Evolutionary conservation across 2,888 invertebrate genomes (phyloP), one percentile per base, ranked within the genome.

Genomic region (Escarpia spicata): DNA sequence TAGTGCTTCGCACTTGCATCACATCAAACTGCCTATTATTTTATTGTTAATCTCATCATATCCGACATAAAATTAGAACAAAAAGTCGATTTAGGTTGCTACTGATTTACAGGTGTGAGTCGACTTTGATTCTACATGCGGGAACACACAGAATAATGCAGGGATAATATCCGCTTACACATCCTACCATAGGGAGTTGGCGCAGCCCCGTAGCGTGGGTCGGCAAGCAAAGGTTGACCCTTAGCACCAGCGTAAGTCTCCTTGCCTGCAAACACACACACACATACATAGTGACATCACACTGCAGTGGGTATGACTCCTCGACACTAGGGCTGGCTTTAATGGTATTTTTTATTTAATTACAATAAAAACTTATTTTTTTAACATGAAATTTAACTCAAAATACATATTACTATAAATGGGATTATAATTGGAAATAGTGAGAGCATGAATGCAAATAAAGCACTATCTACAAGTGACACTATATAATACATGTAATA

Each of bases 151-250:
- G 15, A 91, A 43, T 19, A 60, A 60, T 19, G 60, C 60, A 60
- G 60, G 12, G 60, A 60, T 26, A 60, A 60, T 19, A 15, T 60
- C 19, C 15, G 60, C 60, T 60, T 60, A 60, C 60, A 60, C 60
- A 44, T 15, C 52, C 19, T 45, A 91, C 31, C 91, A 91, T 91
- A 45, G 15, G 12, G 52, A 1, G 60, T 60, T 4, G 60, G 60
- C 12, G 60, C 93, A 10, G 92, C 44, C 15, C 92, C 92, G 91
- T 94, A 94, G 43, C 94, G 93, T 43, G 94, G 94, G 75, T 94
- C 94, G 31, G 94, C 94, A 12, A 94, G 93, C 91, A 94, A 89
- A 12, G 94, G 93, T 52, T 91, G 92, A 26, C 92, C 90, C 92
- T 93, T 94, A 37, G 75, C n/a, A 19, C 92, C 90, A 8, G 90